phyloP scores from a whole-genome alignment of 2,797 vertebrate genomes.

The Artibeus lituratus region DNA sequence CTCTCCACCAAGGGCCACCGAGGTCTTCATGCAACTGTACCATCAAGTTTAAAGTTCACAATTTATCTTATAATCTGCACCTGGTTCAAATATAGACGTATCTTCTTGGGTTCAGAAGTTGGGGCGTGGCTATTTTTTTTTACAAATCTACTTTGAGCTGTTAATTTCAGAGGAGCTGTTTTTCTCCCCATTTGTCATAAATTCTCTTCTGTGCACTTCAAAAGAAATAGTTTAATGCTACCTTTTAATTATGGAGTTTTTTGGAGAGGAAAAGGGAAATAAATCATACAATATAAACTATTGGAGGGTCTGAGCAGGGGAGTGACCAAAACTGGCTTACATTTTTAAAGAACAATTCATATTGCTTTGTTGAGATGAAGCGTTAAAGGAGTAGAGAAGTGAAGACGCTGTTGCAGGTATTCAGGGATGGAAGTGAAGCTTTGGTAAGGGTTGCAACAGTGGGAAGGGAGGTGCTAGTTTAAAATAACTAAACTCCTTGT shows the following conservation, averaged over 20 bases:
- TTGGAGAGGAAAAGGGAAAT: background rate
- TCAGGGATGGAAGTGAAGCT: background rate
- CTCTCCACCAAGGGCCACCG: background rate
- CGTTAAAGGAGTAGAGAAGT: background rate
- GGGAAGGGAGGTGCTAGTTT: background rate
- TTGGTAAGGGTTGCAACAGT: background rate
- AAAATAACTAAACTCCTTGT: background rate
- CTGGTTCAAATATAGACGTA: background rate
- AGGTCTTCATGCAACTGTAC: background rate
- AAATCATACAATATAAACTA: background rate
- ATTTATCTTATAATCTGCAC: background rate
- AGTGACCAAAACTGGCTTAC: background rate
- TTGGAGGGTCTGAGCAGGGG: background rate
- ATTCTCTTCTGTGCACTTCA: background rate
- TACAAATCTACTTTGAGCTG: slow-evolving; percentile 11
- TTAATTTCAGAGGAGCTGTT: background rate
- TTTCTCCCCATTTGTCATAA: background rate
- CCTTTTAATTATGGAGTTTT: background rate
- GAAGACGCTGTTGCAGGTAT: background rate
- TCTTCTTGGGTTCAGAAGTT: background rate
- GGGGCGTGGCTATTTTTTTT: background rate
- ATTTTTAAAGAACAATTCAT: background rate
- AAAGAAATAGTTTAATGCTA: slow-evolving; percentile 39
- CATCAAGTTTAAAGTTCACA: background rate
- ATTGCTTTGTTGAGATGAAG: background rate